phyloP scores from a whole-genome alignment of 2,888 invertebrate genomes.

The Epinotia nisella region DNA sequence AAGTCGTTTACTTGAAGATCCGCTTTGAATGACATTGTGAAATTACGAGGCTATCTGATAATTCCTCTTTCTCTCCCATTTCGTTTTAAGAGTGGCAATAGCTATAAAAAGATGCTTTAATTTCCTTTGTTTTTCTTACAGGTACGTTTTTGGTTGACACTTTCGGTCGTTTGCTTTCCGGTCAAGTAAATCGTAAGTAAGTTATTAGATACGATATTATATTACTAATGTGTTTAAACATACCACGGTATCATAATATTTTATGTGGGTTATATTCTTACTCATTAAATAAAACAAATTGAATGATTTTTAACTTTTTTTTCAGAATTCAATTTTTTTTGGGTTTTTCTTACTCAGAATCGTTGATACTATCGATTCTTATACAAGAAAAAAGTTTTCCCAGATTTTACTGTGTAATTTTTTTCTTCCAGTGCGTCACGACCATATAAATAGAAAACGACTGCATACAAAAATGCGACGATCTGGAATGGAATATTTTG shows the following conservation, averaged over 20 bases:
- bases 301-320: too few relatives aligned
- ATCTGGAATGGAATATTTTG: too few relatives aligned
- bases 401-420: too few relatives aligned
- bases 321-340: too few relatives aligned
- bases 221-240: background rate
- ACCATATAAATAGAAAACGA: too few relatives aligned
- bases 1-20: slow-evolving; percentile 58
- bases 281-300: too few relatives aligned
- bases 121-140: slow-evolving; percentile 51
- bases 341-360: too few relatives aligned
- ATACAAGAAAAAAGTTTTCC: too few relatives aligned
- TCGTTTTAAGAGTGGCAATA: slow-evolving; percentile 51
- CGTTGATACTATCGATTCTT: too few relatives aligned
- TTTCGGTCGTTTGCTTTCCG: slow-evolving; percentile 15
- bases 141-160: slow-evolving; percentile 50
- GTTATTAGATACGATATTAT: slow-evolving; percentile 4
- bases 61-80: slow-evolving; percentile 48
- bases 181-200: slow-evolving; percentile 40
- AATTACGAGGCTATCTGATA: slow-evolving; percentile 52
- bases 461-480: too few relatives aligned
- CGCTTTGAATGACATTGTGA: slow-evolving; percentile 51
- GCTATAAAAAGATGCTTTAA: slow-evolving; percentile 34
- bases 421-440: too few relatives aligned
- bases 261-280: slow-evolving; percentile 19
- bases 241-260: slow-evolving; percentile 1